Evolutionary conservation across 2,888 invertebrate genomes (phyloP), one percentile per base, ranked within the genome.

Genomic region (Ypsolopha sequella): DNA sequence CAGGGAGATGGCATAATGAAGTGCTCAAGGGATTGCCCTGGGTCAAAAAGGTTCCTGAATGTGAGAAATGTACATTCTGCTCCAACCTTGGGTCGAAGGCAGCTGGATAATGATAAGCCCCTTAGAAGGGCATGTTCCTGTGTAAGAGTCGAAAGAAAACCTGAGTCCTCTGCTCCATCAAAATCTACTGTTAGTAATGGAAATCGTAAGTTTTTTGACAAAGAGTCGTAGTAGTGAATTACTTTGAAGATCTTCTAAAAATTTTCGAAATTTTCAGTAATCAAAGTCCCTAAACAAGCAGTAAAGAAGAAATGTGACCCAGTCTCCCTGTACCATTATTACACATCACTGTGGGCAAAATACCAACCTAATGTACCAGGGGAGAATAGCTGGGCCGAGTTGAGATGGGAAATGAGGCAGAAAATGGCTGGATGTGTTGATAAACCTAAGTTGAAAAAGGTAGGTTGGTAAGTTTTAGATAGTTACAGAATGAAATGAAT

Each of bases 251-350:
- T 48, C 34, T 35, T 48, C 36, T 14, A 35, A 13, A 9, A 54
- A 39, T 41, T 41, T 6, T 50, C 9, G 8, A 39, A 51, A 54
- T 35, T 68, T 85, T 51, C 72, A 92, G 92, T 91, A 69, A 91
- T 92, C 52, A 87, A 88, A 66, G 88, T 91, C 8, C 85, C 87
- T 60, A 80, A 76, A 60, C 72, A 75, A 44, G 76, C 78, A 46
- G 62, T 70, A 34, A 78, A 76, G 50, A 79, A 79, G 57, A 89
- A 89, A 70, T 87, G 87, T 69, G 94, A 94, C 69, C 94, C 95
- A 13, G 94, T 95, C 0, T 86, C 91, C 13, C 75, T 94, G 13
- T 95, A 94, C 65, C 93, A 94, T 58, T 90, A 92, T 60, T 95
- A 95, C 65, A 90, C 91, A 60, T 82, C 88, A 36, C 81, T 91